These are phyloP conservation scores for Hemitrygon akajei DNA, from an alignment of 2,797 vertebrate species.

Conservation along the genomic window DNA sequence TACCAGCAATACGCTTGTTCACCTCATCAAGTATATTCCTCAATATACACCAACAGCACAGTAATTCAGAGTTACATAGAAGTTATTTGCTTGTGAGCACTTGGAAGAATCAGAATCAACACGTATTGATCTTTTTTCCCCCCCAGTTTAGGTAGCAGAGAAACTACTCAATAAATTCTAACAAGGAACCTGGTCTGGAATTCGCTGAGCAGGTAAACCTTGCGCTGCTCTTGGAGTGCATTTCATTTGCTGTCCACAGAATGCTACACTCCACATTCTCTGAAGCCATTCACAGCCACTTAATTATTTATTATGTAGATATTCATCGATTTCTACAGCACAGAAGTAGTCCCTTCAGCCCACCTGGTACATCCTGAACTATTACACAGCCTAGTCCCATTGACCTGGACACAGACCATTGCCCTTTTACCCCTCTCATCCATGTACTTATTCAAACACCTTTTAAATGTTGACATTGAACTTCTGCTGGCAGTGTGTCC, in stretches of 20 bases:
- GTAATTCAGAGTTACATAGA: not conserved
- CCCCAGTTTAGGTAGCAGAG: not conserved
- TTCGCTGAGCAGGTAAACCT: not conserved
- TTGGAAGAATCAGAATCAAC: too few species aligned
- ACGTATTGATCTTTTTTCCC: not conserved
- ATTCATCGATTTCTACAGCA: not conserved
- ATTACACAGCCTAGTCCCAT: too few species aligned
- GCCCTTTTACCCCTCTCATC: too few species aligned
- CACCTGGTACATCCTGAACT: too few species aligned
- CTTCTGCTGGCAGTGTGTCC: too few species aligned
- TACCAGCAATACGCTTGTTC: not conserved
- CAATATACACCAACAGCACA: not conserved
- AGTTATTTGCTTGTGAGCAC: not conserved
- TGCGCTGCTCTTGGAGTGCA: not conserved
- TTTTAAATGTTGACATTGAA: too few species aligned
- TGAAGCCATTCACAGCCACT: not conserved
- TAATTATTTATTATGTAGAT: not conserved
- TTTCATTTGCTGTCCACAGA: not conserved
- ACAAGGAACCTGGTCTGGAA: not conserved
- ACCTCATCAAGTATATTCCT: not conserved
- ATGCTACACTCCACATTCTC: not conserved
- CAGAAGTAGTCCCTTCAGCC: too few species aligned
- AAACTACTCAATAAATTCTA: not conserved
- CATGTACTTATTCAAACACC: too few species aligned
- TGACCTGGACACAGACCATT: too few species aligned